These are phyloP conservation scores for Uromys caudimaculatus DNA, from an alignment of 2,797 vertebrate species.

Conservation along the genomic window DNA sequence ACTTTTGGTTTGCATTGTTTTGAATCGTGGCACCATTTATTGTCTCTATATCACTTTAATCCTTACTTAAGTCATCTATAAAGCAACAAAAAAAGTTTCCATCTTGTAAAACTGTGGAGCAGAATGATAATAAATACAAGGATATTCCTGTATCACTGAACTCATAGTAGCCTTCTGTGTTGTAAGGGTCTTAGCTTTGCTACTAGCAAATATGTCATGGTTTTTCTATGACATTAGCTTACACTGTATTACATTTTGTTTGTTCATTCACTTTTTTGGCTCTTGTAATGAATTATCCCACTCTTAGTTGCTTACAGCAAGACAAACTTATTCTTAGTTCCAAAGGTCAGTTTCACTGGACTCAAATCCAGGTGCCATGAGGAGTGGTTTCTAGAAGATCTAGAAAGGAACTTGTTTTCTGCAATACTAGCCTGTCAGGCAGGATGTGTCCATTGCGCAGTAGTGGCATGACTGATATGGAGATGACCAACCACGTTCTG, in stretches of 20 bases:
- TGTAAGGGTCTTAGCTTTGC: not conserved
- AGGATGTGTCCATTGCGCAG: not conserved
- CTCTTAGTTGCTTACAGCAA: not conserved
- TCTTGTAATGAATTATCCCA: not conserved
- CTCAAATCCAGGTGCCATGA: not conserved
- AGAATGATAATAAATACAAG: not conserved
- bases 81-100: not conserved
- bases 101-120: not conserved
- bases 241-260: not conserved
- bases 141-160: not conserved
- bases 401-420: not conserved
- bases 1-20: not conserved
- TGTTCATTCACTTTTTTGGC: not conserved
- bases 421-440: too few species aligned
- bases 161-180: not conserved
- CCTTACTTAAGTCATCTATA: not conserved
- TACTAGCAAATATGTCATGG: not conserved
- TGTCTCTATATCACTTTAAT: not conserved
- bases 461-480: not conserved
- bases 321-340: not conserved
- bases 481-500: not conserved
- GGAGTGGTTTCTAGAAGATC: not conserved
- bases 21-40: not conserved
- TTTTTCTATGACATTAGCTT: not conserved
- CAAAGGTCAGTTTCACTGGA: not conserved